Evolutionary conservation across 2,888 invertebrate genomes (phyloP), one percentile per base, ranked within the genome.

Genomic region (Sylvicola cinctus): DNA sequence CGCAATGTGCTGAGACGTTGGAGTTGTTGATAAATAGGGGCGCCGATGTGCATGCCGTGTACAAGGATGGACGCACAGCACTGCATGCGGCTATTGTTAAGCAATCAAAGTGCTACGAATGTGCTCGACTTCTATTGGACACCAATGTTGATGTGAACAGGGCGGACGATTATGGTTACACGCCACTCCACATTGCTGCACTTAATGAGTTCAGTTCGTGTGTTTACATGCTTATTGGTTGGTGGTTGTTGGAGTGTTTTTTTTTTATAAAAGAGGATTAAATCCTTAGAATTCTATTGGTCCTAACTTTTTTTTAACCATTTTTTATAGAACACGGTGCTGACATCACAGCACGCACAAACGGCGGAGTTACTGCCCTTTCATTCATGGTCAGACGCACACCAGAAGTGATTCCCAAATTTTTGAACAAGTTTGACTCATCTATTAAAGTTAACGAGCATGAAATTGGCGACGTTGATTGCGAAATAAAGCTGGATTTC

Each of bases 381-480:
- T 76, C 77, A 10, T 81, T 84, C 45, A 80, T 85, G 36, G 75
- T 81, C 2, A 68, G 83, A n/a, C 65, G 81, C 41, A 84, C 81
- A 0, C 84, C 85, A 0, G 79, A 83, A 42, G 77, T 81, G 4
- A 65, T 84, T 29, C 75, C 79, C 0, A 69, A 74, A 34, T 66
- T 77, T 35, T 54, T 74, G 33, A 58, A 65, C 31, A 75, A 78
- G 49, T 65, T 84, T 30, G 80, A 83, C 44, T 65, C 72, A 26
- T 74, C 80, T 0, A 74, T 84, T 11, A 72, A 74, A 42, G 65
- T 80, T 6, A 78, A 77, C 45, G 84, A 84, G 46, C 81, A 84
- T 45, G 84, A 85, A 50, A 62, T 84, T 16, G 81, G 81, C 0
- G 84, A 85, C 44, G 78, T 81, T 0, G 84, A 85, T 48, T 84